These are phyloP conservation scores for Thalassophryne amazonica DNA, from an alignment of 2,797 vertebrate genomes.

Conservation along the genomic window DNA sequence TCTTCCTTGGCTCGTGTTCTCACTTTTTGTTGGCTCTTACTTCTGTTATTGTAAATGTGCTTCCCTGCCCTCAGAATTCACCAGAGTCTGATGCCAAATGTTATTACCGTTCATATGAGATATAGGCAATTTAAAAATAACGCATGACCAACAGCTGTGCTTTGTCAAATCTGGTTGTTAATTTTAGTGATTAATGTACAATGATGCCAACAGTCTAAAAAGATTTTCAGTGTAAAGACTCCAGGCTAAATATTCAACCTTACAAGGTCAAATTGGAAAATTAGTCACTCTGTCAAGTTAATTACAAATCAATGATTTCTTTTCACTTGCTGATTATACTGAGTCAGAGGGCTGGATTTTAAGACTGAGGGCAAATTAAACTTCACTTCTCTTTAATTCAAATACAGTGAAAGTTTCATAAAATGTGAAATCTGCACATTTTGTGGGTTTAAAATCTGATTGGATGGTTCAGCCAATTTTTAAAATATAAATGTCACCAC, in stretches of 20 bases:
- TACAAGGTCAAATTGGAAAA: constrained; percentile 38
- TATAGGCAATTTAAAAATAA: neutral
- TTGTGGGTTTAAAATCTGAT: neutral
- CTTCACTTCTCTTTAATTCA: neutral
- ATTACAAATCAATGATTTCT: constrained; percentile 33
- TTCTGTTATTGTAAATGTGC: too few species aligned
- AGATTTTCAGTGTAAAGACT: constrained; percentile 16
- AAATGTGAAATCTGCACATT: neutral
- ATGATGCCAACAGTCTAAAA: constrained; percentile 15
- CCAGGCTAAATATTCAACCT: constrained; percentile 33
- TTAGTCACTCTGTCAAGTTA: constrained; percentile 9
- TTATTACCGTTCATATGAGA: neutral
- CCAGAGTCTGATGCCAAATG: neutral
- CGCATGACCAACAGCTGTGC: neutral
- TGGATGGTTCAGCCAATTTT: neutral
- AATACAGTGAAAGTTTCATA: neutral
- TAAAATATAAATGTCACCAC: constrained; percentile 14
- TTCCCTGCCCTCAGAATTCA: neutral
- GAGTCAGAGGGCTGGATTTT: neutral
- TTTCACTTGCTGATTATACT: constrained; percentile 8
- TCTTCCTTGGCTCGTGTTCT: too few species aligned
- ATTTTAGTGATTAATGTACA: constrained; percentile 6
- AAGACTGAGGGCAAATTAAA: neutral
- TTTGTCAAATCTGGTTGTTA: neutral
- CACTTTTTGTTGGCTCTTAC: too few species aligned